These are phyloP conservation scores for Callimorpha dominula DNA, from an alignment of 2,888 invertebrate species.

Conservation along the genomic window DNA sequence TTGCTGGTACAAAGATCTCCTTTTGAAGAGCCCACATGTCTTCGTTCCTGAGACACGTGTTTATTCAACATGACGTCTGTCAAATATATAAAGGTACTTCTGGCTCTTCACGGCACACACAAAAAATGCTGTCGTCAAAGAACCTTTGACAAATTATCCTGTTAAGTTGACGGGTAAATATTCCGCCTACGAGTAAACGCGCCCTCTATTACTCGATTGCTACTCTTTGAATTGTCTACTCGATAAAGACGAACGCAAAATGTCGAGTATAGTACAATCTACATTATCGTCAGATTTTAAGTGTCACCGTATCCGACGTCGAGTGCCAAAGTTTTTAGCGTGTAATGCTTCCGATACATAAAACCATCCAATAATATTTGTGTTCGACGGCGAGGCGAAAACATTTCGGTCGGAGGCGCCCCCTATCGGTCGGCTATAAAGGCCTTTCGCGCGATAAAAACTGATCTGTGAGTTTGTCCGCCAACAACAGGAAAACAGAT, in stretches of 20 bases:
- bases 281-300: conserved; percentile 67
- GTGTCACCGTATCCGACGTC: conserved; percentile 64
- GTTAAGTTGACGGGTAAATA: conserved; percentile 72
- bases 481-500: conserved; percentile 85
- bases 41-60: conserved; percentile 63
- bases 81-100: conserved; percentile 72
- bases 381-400: conserved; percentile 79
- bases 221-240: conserved; percentile 49
- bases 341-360: conserved; percentile 85
- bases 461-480: conserved; percentile 85
- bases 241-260: conserved; percentile 48
- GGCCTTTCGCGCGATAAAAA: conserved; percentile 87
- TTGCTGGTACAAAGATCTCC: conserved; percentile 37
- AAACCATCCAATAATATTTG: conserved; percentile 84
- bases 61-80: conserved; percentile 74
- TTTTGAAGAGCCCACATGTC: conserved; percentile 62
- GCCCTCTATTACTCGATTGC: conserved; percentile 35
- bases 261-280: conserved; percentile 53
- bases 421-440: conserved; percentile 84
- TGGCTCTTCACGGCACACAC: conserved; percentile 59
- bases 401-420: conserved; percentile 75
- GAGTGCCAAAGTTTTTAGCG: conserved; percentile 83
- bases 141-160: conserved; percentile 81
- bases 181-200: conserved; percentile 38
- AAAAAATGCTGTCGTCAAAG: conserved; percentile 72